phyloP scores from a whole-genome alignment of 2,113 vertebrate genomes.

The Sigmodon hispidus region DNA sequence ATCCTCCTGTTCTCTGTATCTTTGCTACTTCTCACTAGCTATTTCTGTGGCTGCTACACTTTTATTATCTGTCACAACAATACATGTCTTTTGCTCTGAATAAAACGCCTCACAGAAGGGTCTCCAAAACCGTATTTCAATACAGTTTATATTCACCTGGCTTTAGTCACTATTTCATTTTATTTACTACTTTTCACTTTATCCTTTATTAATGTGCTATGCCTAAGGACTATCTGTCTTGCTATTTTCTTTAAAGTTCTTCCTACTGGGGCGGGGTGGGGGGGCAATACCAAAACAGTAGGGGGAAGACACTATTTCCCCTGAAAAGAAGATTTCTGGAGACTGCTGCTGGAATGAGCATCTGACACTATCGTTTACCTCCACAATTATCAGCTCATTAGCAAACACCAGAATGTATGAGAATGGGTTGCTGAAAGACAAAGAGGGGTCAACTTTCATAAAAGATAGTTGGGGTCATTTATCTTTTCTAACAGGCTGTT shows the following conservation, averaged over 20 bases:
- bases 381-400: neutral
- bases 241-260: conserved; percentile 64
- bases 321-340: conserved; percentile 18
- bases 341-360: neutral
- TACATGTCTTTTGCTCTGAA: conserved; percentile 68
- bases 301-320: conserved; percentile 24
- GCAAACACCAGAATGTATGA: neutral
- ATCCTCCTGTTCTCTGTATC: conserved; percentile 76
- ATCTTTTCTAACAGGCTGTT: neutral
- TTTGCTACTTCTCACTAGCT: conserved; percentile 70
- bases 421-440: neutral
- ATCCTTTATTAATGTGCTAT: conserved; percentile 30
- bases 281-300: conserved; percentile 37
- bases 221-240: conserved; percentile 74
- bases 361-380: neutral
- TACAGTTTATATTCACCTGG: conserved; percentile 58
- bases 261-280: conserved; percentile 16
- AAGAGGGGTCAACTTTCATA: neutral
- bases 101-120: conserved; percentile 54
- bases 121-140: conserved; percentile 72
- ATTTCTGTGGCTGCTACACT: conserved; percentile 77
- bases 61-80: conserved; percentile 80
- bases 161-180: conserved; percentile 74
- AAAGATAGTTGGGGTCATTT: neutral
- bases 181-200: conserved; percentile 68